These are phyloP conservation scores for Eurytemora carolleeae DNA, from an alignment of 1,140 invertebrate species.

Conservation along the genomic window DNA sequence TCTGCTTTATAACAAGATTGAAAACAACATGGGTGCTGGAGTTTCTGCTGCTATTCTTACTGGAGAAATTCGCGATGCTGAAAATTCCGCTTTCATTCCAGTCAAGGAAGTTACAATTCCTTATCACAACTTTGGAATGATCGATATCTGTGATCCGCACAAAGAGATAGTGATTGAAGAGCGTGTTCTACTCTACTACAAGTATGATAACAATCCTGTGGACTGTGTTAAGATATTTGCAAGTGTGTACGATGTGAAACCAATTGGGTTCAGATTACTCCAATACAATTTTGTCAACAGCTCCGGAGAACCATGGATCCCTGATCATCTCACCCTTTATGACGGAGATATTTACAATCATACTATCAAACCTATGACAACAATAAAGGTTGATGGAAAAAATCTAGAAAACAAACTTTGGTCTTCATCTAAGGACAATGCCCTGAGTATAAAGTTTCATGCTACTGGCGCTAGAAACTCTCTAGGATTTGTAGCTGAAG, in stretches of 20 bases:
- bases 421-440: constrained; percentile 49
- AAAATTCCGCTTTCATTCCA: constrained; percentile 64
- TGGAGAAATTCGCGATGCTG: constrained; percentile 71
- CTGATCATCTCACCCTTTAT: constrained; percentile 65
- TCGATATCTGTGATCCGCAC: constrained; percentile 85
- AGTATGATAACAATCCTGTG: constrained; percentile 84
- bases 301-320: constrained; percentile 49
- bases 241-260: constrained; percentile 55
- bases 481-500: constrained; percentile 95
- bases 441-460: constrained; percentile 72
- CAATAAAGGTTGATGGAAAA: constrained; percentile 43
- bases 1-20: constrained; percentile 36
- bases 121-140: constrained; percentile 79
- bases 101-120: constrained; percentile 64
- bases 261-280: constrained; percentile 65
- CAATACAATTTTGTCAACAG: constrained; percentile 89
- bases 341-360: constrained; percentile 82
- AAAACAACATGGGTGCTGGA: constrained; percentile 67
- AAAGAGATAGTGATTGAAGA: constrained; percentile 79
- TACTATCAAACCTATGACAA: constrained; percentile 45
- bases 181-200: constrained; percentile 79
- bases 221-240: constrained; percentile 96
- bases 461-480: constrained; percentile 73
- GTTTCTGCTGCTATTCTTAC: constrained; percentile 69
- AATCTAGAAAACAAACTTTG: constrained; percentile 45